Base-by-base conservation (phyloP, 2,797 vertebrate species). In the Danio albolineatus region DNA sequence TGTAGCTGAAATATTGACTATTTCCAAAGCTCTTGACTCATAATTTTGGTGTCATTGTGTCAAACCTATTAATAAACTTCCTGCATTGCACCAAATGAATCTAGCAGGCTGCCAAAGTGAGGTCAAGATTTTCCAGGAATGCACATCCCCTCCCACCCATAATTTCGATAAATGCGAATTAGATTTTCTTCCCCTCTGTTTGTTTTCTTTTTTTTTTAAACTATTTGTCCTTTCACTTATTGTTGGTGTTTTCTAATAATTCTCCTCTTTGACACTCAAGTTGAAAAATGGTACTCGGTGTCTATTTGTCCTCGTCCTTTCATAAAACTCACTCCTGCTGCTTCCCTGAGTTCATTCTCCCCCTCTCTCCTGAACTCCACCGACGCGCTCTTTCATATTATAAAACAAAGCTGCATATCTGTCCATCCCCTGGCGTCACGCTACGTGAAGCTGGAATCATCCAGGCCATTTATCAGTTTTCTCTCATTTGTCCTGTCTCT, bases 351-450 rank as follows among this genome's bases (percentile, higher is more conserved):
- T 59, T 53, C 72, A 4, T 54, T 65, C 28, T 6, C 28, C 28
- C 28, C 28, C 56, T 44, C 10, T 78, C 70, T 38, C 43, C 28
- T 21, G 62, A 61, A 57, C 43, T 19, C 69, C 62, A 56, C 53
- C 60, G 54, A 48, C 28, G 70, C 44, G 21, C 56, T 48, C 49
- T 82, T 82, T 82, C 66, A 74, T 86, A 73, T 73, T 39, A 46
- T 69, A 62, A 67, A 72, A 78, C 54, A 78, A 75, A 79, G 65
- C 46, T 7, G 13, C 2, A 7, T 28, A 70, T 69, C 76, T 61
- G 41, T 70, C 76, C 54, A 56, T 70, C 76, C 44, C 36, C 39
- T 78, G 65, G 36, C 54, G 39, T 78, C 76, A 78, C 62, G 19
- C 62, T 66, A 57, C 62, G 28, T 67, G 75, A 77, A 56, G 65